These are phyloP conservation scores for Leuciscus idus DNA, from an alignment of 2,113 vertebrate species.

Conservation along the genomic window DNA sequence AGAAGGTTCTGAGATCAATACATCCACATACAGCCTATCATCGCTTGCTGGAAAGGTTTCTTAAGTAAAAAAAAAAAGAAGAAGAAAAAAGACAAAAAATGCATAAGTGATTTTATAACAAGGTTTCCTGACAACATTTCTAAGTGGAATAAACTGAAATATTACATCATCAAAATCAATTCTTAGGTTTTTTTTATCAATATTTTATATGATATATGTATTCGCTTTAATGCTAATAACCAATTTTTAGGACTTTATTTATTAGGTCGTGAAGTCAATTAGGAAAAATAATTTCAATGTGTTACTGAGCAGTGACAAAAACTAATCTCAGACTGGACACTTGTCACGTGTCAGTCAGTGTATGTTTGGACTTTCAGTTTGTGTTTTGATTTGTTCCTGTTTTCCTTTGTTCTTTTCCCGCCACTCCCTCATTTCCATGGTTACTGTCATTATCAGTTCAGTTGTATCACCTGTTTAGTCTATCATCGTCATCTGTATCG, in stretches of 20 bases:
- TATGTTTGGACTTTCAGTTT: no score
- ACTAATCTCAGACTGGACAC: neutral
- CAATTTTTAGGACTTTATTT: neutral
- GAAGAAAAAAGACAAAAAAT: neutral
- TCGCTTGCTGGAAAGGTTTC: neutral
- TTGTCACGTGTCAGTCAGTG: no score
- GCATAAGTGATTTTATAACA: neutral
- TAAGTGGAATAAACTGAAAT: neutral
- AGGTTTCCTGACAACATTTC: neutral
- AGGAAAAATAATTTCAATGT: neutral
- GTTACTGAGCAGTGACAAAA: neutral
- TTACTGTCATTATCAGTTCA: no score
- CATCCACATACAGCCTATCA: neutral
- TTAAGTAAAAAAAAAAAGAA: neutral
- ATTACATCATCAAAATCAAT: neutral
- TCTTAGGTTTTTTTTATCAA: neutral
- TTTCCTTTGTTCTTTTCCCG: no score
- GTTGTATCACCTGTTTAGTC: no score
- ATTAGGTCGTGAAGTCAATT: neutral
- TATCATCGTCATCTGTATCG: no score
- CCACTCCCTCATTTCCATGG: no score
- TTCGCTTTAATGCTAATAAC: neutral
- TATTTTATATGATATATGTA: neutral
- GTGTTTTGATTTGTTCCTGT: no score
- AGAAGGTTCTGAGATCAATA: neutral